Evolutionary conservation across 2,113 vertebrate genomes (phyloP).

Genomic region (Daphoenositta chrysoptera): DNA sequence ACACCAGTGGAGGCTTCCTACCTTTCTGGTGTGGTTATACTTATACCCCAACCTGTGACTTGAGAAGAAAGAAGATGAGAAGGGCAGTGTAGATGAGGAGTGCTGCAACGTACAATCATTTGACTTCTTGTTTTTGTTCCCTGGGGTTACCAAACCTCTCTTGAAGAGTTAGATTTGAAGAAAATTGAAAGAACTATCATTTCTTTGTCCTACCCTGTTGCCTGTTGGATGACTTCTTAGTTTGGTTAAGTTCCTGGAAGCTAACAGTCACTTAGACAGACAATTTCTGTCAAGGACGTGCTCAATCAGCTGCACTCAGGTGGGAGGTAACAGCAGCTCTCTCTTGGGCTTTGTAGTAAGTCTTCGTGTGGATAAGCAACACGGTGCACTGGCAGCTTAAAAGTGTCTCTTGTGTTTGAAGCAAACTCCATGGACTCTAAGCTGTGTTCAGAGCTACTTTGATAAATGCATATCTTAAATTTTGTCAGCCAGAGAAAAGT

Average conservation of each 20-base stretch:
- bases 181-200: neutral
- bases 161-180: constrained; percentile 38
- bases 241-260: constrained; percentile 43
- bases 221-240: constrained; percentile 22
- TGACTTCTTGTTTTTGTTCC: neutral
- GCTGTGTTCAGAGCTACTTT: constrained; percentile 45
- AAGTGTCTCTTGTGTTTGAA: constrained; percentile 44
- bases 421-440: constrained; percentile 29
- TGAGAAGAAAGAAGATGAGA: neutral
- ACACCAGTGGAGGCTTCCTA: neutral
- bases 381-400: constrained; percentile 13
- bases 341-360: constrained; percentile 59
- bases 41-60: neutral
- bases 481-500: constrained; percentile 33
- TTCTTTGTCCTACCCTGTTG: constrained; percentile 20
- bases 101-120: neutral
- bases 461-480: constrained; percentile 53
- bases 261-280: constrained; percentile 21
- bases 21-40: neutral
- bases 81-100: neutral
- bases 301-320: constrained; percentile 50
- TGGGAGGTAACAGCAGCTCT: constrained; percentile 7
- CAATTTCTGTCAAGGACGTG: constrained; percentile 36
- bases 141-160: neutral
- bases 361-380: constrained; percentile 43